Evolutionary conservation across 1,140 invertebrate species (phyloP), one percentile per base, ranked within the genome.

Genomic region (Drosophila sp.): DNA sequence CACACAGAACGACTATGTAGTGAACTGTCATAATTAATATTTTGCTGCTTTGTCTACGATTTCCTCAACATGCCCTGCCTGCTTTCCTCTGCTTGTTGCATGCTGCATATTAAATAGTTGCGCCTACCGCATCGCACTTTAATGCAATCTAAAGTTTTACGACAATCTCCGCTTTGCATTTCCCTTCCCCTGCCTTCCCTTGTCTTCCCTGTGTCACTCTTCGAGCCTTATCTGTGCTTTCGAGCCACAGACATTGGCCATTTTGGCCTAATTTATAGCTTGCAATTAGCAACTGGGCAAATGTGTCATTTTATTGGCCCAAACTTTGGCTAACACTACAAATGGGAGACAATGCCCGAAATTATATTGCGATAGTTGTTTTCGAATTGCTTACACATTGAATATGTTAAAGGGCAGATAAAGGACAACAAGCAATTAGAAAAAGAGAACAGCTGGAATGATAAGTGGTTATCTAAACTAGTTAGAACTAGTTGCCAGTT

Each of bases 1-100:
- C 34, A 51, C 9, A 13, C n/a, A 36, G 9, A 38, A 48, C 50
- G 54, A 38, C 36, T 13, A 38, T 13, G 36, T 29, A 48, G 40
- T 67, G 62, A 75, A 69, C 81, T 87, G 81, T 87, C 82, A 87
- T 87, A 86, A 86, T 86, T 86, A 86, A 87, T 86, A 86, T 87
- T 86, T 86, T 78, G 76, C 62, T 78, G 82, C 81, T 82, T 78
- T 72, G 80, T 78, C 72, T 74, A 79, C 57, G 57, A 72, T 59
- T 65, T 62, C 59, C 72, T 34, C 65, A 48, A 72, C 76, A 79
- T 63, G 48, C 77, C 64, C 73, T 81, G 78, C 62, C 57, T 34
- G 51, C 21, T 41, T 54, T 75, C 63, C 5, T 56, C 27, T 8
- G 25, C 48, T 45, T 45, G 69, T 57, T 70, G 65, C 78, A 74